phyloP scores from a whole-genome alignment of 2,888 invertebrate genomes.

The Onthophagus sagittarius region DNA sequence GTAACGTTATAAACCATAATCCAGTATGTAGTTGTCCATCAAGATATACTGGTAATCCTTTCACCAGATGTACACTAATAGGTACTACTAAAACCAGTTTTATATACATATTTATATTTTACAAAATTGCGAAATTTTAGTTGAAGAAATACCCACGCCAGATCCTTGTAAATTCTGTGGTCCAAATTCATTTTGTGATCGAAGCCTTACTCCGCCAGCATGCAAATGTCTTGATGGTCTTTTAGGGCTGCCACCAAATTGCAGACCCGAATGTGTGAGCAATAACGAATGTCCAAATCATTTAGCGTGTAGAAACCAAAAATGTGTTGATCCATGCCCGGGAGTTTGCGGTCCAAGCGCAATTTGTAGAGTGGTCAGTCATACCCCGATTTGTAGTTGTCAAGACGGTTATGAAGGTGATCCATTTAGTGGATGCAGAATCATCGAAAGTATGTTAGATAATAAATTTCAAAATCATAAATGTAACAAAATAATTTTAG shows the following conservation, averaged over 20 bases:
- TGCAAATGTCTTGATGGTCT: conserved; percentile 71
- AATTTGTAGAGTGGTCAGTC: conserved; percentile 55
- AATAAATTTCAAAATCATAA: not conserved
- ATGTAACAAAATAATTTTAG: conserved; percentile 6
- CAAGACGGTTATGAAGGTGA: conserved; percentile 55
- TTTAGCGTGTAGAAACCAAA: conserved; percentile 69
- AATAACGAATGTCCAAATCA: conserved; percentile 68
- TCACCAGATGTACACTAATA: conserved; percentile 54
- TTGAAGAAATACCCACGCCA: conserved; percentile 39
- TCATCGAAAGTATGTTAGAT: conserved; percentile 26
- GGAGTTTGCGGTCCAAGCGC: conserved; percentile 56
- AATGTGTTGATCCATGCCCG: conserved; percentile 67
- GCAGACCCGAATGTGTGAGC: conserved; percentile 73
- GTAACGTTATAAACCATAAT: conserved; percentile 70
- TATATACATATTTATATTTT: conserved; percentile 6
- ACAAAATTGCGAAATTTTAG: conserved; percentile 1
- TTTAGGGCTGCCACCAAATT: conserved; percentile 69
- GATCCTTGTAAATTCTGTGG: conserved; percentile 54
- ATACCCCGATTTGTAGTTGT: conserved; percentile 59
- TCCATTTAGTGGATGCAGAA: conserved; percentile 53
- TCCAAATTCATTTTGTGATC: conserved; percentile 64
- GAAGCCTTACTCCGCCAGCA: conserved; percentile 57
- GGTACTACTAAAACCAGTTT: conserved; percentile 29
- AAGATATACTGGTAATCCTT: conserved; percentile 66
- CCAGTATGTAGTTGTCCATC: conserved; percentile 68